Conservation (phyloP, 2,888 invertebrate genomes). For the Agrilus biguttatus region DNA sequence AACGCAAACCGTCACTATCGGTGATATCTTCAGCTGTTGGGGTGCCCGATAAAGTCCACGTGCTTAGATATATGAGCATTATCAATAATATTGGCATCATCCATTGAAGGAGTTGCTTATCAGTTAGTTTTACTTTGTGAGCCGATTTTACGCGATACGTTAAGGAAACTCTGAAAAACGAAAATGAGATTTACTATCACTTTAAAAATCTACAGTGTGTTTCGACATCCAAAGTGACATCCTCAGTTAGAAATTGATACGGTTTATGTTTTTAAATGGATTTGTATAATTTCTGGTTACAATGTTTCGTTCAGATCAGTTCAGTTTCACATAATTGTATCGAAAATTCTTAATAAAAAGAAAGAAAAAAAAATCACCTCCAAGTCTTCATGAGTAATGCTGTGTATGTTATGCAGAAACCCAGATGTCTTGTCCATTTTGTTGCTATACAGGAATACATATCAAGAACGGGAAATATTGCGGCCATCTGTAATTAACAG, state of each 20-base stretch:
- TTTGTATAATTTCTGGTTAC: too few species aligned
- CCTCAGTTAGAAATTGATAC: too few species aligned
- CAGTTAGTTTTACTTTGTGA: conserved; percentile 82
- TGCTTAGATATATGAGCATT: conserved; percentile 74
- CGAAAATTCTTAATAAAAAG: too few species aligned
- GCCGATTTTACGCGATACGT: conserved; percentile 89
- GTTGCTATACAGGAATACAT: conserved; percentile 75
- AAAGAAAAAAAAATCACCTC: conserved; percentile 44
- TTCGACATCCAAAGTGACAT: too few species aligned
- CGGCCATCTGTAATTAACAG: conserved; percentile 59
- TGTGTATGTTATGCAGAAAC: conserved; percentile 86
- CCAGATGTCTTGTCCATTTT: conserved; percentile 86
- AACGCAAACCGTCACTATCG: conserved; percentile 62
- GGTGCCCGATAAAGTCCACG: conserved; percentile 82
- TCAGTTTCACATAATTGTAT: too few species aligned
- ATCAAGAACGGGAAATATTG: conserved; percentile 78
- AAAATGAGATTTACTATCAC: too few species aligned
- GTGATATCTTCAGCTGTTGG: conserved; percentile 68
- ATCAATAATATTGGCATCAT: conserved; percentile 84
- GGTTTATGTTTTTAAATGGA: too few species aligned
- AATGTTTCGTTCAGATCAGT: too few species aligned
- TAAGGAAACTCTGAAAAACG: conserved; percentile 67
- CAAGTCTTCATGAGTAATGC: conserved; percentile 89
- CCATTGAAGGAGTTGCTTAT: conserved; percentile 84
- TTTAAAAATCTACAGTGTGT: too few species aligned